Conservation (phyloP, 2,888 invertebrate species). For the Thumatha senex region DNA sequence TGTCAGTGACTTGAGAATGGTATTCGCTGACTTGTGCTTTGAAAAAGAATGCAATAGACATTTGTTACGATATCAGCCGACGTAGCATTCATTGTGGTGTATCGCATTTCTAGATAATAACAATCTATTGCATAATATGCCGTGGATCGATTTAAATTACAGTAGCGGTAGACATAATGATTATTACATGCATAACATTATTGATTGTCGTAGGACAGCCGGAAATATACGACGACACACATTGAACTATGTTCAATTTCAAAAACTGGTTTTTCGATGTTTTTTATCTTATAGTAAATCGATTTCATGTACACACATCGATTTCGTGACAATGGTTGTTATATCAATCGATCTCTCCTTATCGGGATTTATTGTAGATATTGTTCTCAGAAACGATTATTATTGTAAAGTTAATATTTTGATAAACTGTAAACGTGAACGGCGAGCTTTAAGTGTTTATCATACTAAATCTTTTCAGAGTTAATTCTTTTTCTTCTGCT, state of each 20-base stretch:
- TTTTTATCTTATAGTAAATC: slow-evolving; percentile 3
- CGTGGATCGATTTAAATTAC: slow-evolving; percentile 16
- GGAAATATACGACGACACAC: neutral
- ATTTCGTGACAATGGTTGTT: slow-evolving; percentile 11
- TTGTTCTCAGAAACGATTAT: too few relatives aligned
- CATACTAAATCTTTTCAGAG: too few relatives aligned
- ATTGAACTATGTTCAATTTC: neutral
- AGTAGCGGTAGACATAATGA: slow-evolving; percentile 1
- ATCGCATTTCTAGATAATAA: slow-evolving; percentile 35
- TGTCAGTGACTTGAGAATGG: slow-evolving; percentile 18
- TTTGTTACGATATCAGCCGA: slow-evolving; percentile 36
- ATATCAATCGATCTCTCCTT: neutral
- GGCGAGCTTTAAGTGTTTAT: too few relatives aligned
- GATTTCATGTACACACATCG: neutral
- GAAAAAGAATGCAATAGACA: slow-evolving; percentile 54
- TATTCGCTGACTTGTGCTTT: slow-evolving; percentile 34
- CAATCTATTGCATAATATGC: slow-evolving; percentile 26
- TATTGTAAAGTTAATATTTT: too few relatives aligned
- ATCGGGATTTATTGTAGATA: neutral
- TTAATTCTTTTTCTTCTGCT: too few relatives aligned
- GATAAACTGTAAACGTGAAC: too few relatives aligned
- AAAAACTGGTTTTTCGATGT: neutral
- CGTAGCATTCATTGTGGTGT: slow-evolving; percentile 24
- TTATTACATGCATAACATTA: slow-evolving; percentile 1
- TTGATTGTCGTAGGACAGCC: neutral